A percentile compares a stretch with the other conserved stretches of the same genome.
These are phyloP conservation scores for Lipotes vexillifer DNA, from an alignment of 2,113 vertebrate genomes.

Conservation along the genomic window DNA sequence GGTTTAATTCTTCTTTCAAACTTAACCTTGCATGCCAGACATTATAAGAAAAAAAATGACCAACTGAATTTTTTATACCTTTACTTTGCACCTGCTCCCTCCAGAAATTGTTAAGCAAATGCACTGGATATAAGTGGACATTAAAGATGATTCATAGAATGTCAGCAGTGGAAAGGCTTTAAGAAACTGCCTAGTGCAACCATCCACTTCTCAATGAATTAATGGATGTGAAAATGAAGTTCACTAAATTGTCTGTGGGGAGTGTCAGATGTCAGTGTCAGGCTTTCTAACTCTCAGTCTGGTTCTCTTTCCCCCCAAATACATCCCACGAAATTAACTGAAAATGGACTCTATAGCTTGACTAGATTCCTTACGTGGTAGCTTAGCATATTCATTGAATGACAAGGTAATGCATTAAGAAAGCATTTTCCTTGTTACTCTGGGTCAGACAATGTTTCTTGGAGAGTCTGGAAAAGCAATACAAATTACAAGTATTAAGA, in stretches of 20 bases:
- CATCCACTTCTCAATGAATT: neutral
- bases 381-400: slow-evolving; percentile 38
- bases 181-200: neutral
- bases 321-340: neutral
- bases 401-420: slow-evolving; percentile 24
- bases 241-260: neutral
- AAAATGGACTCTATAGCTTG: slow-evolving; percentile 26
- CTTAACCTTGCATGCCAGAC: neutral
- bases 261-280: neutral
- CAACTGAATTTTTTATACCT: neutral
- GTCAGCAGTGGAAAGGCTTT: neutral
- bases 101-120: neutral
- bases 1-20: neutral
- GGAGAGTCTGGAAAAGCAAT: neutral
- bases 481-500: neutral
- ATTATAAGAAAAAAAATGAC: neutral
- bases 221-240: slow-evolving; percentile 10
- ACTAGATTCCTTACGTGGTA: slow-evolving; percentile 18
- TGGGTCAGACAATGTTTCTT: slow-evolving; percentile 54
- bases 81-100: neutral
- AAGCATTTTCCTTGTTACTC: slow-evolving; percentile 71
- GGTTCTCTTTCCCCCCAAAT: neutral
- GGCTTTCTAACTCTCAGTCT: neutral
- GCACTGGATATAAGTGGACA: neutral
- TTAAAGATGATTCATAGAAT: neutral